phyloP scores from a whole-genome alignment of 1,140 invertebrate genomes.

The Pseudomyrmex gracilis region DNA sequence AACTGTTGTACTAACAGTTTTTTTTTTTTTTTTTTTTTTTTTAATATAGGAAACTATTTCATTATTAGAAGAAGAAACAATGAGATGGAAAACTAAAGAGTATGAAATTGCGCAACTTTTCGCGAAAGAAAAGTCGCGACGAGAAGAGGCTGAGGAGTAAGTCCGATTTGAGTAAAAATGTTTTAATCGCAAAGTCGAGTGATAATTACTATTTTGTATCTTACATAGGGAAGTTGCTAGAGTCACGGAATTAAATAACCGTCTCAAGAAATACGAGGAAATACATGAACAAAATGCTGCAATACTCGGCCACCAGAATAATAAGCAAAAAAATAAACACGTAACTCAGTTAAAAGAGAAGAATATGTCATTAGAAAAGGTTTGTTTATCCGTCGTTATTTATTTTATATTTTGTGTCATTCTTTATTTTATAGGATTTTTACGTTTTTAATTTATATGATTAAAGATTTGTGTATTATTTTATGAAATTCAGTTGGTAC shows the following conservation, averaged over 20 bases:
- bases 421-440: constrained; percentile 68
- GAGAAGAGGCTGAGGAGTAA: constrained; percentile 74
- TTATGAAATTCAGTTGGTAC: too few species aligned
- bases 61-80: constrained; percentile 68
- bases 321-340: constrained; percentile 89
- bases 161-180: constrained; percentile 36
- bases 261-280: constrained; percentile 83
- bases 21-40: constrained; percentile 9
- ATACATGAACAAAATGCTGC: constrained; percentile 87
- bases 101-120: constrained; percentile 68
- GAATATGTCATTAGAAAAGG: constrained; percentile 86
- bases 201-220: constrained; percentile 46
- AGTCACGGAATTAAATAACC: constrained; percentile 71
- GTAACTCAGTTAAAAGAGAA: constrained; percentile 88
- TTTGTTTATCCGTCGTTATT: constrained; percentile 78
- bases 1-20: neutral
- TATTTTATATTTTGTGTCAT: constrained; percentile 34
- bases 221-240: constrained; percentile 73
- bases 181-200: constrained; percentile 7
- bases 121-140: constrained; percentile 73
- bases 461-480: neutral
- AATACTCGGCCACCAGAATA: constrained; percentile 89
- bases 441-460: neutral
- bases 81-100: constrained; percentile 63
- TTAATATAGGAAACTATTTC: constrained; percentile 64